A percentile compares a stretch with the other conserved stretches of the same genome.
Evolutionary conservation across 2,888 invertebrate species (phyloP).

Genomic region (Volucella bombylans): DNA sequence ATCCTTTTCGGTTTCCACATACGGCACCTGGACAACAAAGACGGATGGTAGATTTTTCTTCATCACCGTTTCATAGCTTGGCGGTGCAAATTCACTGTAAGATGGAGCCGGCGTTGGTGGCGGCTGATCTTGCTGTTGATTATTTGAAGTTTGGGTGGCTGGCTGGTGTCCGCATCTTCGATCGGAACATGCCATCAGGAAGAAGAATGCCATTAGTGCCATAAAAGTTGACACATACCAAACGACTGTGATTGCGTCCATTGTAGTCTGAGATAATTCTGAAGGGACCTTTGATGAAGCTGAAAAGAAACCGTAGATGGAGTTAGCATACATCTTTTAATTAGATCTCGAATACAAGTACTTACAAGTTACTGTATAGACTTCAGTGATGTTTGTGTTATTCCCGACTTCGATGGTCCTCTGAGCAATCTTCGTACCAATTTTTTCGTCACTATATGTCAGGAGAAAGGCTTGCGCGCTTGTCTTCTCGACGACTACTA

Average conservation of each 20-base stretch:
- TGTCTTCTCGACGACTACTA: constrained; percentile 77
- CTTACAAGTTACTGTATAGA: constrained; percentile 57
- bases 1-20: constrained; percentile 57
- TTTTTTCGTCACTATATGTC: constrained; percentile 60
- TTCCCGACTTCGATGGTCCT: constrained; percentile 33
- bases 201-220: constrained; percentile 81
- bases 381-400: constrained; percentile 55
- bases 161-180: constrained; percentile 76
- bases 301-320: background rate
- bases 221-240: constrained; percentile 82
- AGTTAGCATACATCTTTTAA: background rate
- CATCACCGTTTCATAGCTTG: constrained; percentile 81
- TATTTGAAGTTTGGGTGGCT: background rate
- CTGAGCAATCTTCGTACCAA: constrained; percentile 43
- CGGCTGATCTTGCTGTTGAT: constrained; percentile 64
- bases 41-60: constrained; percentile 78
- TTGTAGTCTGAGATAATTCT: constrained; percentile 80
- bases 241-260: constrained; percentile 82
- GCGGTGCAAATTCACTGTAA: constrained; percentile 82
- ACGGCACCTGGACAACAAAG: constrained; percentile 79
- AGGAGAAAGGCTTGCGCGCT: constrained; percentile 76
- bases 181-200: constrained; percentile 82
- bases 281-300: constrained; percentile 53
- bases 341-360: background rate
- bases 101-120: constrained; percentile 81